These are phyloP conservation scores for Lanistes nyassanus DNA, from an alignment of 1,140 invertebrate species.

Conservation along the genomic window DNA sequence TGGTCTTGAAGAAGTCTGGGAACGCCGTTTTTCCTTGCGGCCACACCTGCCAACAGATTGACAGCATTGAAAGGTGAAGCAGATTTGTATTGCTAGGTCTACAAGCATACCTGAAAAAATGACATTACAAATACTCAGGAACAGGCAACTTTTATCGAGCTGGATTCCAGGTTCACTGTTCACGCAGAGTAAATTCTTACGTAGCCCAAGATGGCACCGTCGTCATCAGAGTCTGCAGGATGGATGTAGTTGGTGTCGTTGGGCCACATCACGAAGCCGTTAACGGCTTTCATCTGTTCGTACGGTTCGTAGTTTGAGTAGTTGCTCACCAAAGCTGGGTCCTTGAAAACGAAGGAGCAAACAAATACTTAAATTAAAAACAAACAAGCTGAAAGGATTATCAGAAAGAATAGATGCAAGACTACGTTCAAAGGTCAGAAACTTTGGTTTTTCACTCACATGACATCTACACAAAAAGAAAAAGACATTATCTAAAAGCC, in stretches of 20 bases:
- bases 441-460: neutral
- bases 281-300: slow-evolving; percentile 40
- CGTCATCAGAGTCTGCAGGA: slow-evolving; percentile 33
- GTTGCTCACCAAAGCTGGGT: slow-evolving; percentile 56
- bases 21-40: slow-evolving; percentile 56
- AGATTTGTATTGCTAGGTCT: neutral
- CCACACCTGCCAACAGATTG: slow-evolving; percentile 44
- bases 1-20: slow-evolving; percentile 60
- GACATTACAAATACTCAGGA: too few species aligned
- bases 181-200: too few species aligned
- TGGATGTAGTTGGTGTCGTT: slow-evolving; percentile 27
- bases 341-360: slow-evolving; percentile 35
- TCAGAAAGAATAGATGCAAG: neutral
- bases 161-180: too few species aligned
- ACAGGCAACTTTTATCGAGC: too few species aligned
- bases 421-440: neutral
- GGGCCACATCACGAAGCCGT: slow-evolving; percentile 59
- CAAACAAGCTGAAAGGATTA: neutral
- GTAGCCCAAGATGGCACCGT: slow-evolving; percentile 51
- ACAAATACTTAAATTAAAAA: neutral
- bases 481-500: neutral
- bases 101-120: neutral
- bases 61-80: neutral
- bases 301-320: slow-evolving; percentile 52
- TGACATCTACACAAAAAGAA: neutral